Conservation (phyloP, 2,888 invertebrate species). For the Amiota minor region DNA sequence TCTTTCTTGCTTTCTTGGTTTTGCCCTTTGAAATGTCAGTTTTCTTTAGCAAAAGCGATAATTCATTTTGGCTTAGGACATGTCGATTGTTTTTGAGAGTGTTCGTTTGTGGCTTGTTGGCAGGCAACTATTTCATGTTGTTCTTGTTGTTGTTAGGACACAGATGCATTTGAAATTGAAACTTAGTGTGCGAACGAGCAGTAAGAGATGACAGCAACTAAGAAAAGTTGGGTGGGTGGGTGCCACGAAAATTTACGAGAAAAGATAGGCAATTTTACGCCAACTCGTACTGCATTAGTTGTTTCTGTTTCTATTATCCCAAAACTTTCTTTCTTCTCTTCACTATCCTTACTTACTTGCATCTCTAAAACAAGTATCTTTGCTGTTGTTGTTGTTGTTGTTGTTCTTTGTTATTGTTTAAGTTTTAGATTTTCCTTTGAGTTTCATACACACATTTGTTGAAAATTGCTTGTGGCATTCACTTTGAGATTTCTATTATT, state of each 20-base stretch:
- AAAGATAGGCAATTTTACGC: conserved; percentile 17
- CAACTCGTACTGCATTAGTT: conserved; percentile 8
- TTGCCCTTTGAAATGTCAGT: background rate
- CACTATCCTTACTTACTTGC: background rate
- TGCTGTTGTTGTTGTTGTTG: conserved; percentile 43
- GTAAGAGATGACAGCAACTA: background rate
- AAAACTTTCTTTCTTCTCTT: background rate
- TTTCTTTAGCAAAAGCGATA: conserved; percentile 1
- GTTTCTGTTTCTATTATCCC: background rate
- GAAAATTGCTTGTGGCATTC: no score
- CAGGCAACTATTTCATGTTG: no score
- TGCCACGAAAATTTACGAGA: background rate
- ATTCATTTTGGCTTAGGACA: conserved; percentile 14
- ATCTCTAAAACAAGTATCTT: conserved; percentile 28
- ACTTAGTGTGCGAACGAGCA: background rate
- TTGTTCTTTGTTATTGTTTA: conserved; percentile 29
- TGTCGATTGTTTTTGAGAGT: no score
- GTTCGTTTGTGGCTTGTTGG: no score
- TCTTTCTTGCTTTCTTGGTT: background rate
- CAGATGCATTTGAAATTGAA: conserved; percentile 15
- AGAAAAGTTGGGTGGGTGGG: background rate
- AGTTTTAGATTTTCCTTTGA: background rate
- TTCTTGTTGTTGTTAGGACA: background rate
- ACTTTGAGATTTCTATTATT: background rate
- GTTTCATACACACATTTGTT: no score